phyloP scores from a whole-genome alignment of 2,113 vertebrate genomes.

The Globicephala melas region DNA sequence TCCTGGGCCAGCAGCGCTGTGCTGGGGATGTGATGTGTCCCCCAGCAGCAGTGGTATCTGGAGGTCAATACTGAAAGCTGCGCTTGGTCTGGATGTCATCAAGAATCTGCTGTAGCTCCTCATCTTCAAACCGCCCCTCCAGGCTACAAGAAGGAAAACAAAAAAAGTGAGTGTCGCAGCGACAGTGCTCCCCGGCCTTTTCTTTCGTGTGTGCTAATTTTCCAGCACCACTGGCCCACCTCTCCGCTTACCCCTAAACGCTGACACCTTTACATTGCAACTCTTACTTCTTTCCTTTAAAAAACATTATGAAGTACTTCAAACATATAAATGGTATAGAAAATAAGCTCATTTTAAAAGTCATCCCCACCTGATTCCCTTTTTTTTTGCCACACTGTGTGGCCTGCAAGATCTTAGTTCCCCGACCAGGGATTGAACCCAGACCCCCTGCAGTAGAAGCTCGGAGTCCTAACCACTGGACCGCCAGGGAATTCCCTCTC shows the following conservation, averaged over 20 bases:
- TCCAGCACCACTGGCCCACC: not conserved
- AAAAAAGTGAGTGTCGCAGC: not conserved
- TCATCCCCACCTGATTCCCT: not conserved
- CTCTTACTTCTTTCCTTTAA: not conserved
- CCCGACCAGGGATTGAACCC: no score
- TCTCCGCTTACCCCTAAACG: not conserved
- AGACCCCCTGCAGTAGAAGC: no score
- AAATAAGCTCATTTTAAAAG: not conserved
- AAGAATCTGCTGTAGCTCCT: slow-evolving; percentile 97
- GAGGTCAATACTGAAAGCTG: slow-evolving; percentile 93
- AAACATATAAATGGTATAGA: not conserved
- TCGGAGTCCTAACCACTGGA: no score
- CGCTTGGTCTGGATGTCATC: slow-evolving; percentile 99
- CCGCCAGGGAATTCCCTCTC: not conserved
- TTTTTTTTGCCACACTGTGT: no score
- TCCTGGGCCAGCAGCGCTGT: accelerated
- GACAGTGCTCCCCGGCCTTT: not conserved
- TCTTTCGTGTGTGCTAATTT: accelerated
- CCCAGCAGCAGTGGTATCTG: not conserved
- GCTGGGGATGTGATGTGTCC: accelerated
- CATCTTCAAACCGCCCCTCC: slow-evolving; percentile 97
- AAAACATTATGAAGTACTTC: not conserved
- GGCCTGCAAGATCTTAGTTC: no score
- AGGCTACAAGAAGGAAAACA: slow-evolving; percentile 82
- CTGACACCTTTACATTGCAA: not conserved